Percentiles rank a stretch among this genome's conserved stretches.
These are phyloP conservation scores for Melanotaenia trifasciata DNA, from an alignment of 2,797 vertebrate genomes.

Conservation along the genomic window DNA sequence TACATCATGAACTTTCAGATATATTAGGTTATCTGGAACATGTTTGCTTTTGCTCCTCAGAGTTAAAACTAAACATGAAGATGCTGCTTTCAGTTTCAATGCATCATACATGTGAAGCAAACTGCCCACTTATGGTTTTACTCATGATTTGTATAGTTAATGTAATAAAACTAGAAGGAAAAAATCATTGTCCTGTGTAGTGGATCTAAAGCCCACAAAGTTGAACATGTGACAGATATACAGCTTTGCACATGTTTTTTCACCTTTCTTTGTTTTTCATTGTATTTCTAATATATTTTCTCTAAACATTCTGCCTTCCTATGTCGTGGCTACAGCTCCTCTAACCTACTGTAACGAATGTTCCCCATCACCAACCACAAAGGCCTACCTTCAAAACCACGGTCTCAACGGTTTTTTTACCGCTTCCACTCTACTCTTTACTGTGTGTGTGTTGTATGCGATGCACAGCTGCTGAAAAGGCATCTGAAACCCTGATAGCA, in stretches of 20 bases:
- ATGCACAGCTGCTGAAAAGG: constrained; percentile 78
- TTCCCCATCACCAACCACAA: constrained; percentile 93
- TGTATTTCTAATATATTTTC: constrained; percentile 26
- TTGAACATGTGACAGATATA: background rate
- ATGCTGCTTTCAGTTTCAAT: background rate
- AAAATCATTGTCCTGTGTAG: background rate
- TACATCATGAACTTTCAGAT: background rate
- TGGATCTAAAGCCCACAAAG: constrained; percentile 13
- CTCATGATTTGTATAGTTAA: background rate
- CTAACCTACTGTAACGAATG: constrained; percentile 85
- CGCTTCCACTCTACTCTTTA: constrained; percentile 90
- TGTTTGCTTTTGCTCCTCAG: background rate
- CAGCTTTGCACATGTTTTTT: constrained; percentile 8
- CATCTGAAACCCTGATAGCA: constrained; percentile 82
- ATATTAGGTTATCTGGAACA: background rate
- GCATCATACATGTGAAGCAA: background rate
- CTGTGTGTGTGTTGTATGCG: constrained; percentile 57
- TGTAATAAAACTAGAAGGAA: background rate
- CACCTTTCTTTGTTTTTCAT: constrained; percentile 13
- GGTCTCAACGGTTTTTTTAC: constrained; percentile 90
- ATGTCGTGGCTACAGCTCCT: constrained; percentile 33
- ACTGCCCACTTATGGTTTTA: background rate
- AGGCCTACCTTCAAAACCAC: constrained; percentile 91
- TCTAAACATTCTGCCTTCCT: constrained; percentile 33
- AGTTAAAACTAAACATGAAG: background rate